A percentile compares a stretch with the other conserved stretches of the same genome.
Conservation (phyloP, 23 tunicate species). For the Ascidia mentula region DNA sequence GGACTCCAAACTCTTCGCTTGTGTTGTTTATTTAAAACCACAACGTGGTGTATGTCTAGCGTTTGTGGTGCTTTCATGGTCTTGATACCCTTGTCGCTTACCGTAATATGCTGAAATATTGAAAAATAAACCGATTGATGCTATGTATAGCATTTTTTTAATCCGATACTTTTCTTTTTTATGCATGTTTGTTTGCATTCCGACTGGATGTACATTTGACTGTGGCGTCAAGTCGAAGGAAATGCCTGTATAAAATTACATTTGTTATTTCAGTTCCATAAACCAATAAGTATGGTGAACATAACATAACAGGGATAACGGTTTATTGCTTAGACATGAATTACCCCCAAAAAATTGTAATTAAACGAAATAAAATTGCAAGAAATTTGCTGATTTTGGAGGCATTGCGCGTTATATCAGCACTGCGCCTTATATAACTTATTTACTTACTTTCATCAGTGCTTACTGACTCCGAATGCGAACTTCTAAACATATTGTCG, state of each 20-base stretch:
- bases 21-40: not conserved
- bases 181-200: not conserved
- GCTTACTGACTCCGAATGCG: too few relatives aligned
- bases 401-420: too few relatives aligned
- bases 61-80: not conserved
- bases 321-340: too few relatives aligned
- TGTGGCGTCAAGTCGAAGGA: not conserved
- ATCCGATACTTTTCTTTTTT: not conserved
- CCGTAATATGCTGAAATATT: slow-evolving; percentile 13
- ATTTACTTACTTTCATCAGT: too few relatives aligned
- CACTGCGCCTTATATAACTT: too few relatives aligned
- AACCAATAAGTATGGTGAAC: not conserved
- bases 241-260: too few relatives aligned
- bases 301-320: not conserved
- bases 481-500: too few relatives aligned
- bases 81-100: not conserved
- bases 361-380: too few relatives aligned
- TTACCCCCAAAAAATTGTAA: too few relatives aligned
- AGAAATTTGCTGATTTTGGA: too few relatives aligned
- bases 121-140: not conserved
- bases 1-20: not conserved
- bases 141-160: slow-evolving; percentile 1
- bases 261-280: not conserved
- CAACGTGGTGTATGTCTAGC: not conserved
- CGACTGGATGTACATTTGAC: not conserved